phyloP scores from a whole-genome alignment of 64 coral and sea anemone species.

The Hydrozoanthus tunicans region DNA sequence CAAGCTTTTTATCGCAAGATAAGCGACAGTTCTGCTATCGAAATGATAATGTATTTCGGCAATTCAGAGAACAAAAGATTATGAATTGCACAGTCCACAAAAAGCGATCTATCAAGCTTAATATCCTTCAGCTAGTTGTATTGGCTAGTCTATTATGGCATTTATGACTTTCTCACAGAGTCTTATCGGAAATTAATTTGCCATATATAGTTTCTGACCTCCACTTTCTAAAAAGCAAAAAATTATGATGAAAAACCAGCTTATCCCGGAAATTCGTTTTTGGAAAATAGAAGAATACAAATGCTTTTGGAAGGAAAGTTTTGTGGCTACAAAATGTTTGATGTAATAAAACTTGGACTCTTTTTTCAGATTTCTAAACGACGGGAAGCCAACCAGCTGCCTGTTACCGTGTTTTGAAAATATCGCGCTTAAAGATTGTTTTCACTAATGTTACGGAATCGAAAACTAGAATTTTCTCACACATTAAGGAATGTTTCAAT shows the following conservation, averaged over 20 bases:
- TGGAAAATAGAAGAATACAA: not conserved
- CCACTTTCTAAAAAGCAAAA: not conserved
- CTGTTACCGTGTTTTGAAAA: constrained; percentile 25
- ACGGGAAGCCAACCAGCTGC: constrained; percentile 26
- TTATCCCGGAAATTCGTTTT: not conserved
- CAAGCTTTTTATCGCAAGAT: constrained; percentile 21
- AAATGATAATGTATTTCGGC: constrained; percentile 39
- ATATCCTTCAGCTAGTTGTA: constrained; percentile 5
- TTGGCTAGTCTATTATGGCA: constrained; percentile 47
- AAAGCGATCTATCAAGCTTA: constrained; percentile 37
- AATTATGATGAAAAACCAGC: not conserved
- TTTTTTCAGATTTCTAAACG: not conserved
- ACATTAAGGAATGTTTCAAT: not conserved
- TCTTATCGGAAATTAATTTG: constrained; percentile 61
- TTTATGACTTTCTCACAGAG: constrained; percentile 37
- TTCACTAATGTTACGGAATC: not conserved
- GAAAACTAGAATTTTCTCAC: constrained; percentile 4
- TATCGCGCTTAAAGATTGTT: constrained; percentile 29
- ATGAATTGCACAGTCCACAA: constrained; percentile 47
- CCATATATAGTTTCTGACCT: constrained; percentile 8
- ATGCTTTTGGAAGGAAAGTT: constrained; percentile 13
- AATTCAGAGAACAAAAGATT: constrained; percentile 49
- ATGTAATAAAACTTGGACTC: not conserved
- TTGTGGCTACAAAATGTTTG: constrained; percentile 5
- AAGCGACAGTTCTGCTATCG: constrained; percentile 45